Conservation (phyloP, 1,140 invertebrate genomes). For the Formica exsecta region DNA sequence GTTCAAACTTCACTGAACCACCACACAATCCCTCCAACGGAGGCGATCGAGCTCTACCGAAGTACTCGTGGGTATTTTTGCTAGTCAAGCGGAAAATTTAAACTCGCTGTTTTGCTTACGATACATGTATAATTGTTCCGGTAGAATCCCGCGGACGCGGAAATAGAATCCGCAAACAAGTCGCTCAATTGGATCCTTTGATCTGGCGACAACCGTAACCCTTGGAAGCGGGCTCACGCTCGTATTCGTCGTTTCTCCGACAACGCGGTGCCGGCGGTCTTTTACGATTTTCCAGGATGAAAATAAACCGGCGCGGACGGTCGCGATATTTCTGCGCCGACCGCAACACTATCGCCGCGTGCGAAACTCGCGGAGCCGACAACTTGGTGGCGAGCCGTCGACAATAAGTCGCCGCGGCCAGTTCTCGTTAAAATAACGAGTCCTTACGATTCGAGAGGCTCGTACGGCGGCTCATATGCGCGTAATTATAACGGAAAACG, state of each 20-base stretch:
- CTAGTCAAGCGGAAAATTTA: background rate
- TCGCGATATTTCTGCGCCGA: constrained; percentile 76
- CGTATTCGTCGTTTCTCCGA: constrained; percentile 27
- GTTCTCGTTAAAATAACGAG: constrained; percentile 80
- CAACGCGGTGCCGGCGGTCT: constrained; percentile 38
- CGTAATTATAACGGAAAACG: constrained; percentile 55
- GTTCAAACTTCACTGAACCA: background rate
- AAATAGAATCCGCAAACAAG: constrained; percentile 47
- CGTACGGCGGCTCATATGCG: constrained; percentile 57
- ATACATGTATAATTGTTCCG: background rate
- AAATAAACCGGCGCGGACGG: constrained; percentile 79
- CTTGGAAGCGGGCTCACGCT: constrained; percentile 5
- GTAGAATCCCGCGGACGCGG: constrained; percentile 8
- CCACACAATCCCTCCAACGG: background rate
- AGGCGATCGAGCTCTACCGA: background rate
- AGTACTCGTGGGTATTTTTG: no score
- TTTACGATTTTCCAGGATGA: constrained; percentile 81
- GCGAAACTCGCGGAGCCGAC: constrained; percentile 45
- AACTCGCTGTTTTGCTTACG: background rate
- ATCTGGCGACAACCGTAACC: constrained; percentile 38
- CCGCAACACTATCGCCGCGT: constrained; percentile 4
- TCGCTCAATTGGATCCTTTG: constrained; percentile 44
- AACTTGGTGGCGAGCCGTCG: constrained; percentile 62
- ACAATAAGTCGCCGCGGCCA: constrained; percentile 70
- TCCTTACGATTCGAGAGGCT: constrained; percentile 74